Base-by-base conservation (phyloP, 2,888 invertebrate genomes). In the Mythimna pallens region DNA sequence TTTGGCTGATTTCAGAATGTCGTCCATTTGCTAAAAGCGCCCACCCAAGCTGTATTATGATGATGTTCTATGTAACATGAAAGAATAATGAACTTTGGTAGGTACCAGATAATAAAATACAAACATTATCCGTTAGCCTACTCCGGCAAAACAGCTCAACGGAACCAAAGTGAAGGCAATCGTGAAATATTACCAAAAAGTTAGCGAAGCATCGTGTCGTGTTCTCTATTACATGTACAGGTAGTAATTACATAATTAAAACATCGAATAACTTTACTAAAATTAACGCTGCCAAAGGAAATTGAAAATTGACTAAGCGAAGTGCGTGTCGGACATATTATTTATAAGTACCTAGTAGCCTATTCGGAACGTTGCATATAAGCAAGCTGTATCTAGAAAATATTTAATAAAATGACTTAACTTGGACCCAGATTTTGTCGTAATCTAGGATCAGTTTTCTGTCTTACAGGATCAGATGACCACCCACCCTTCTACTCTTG, bases 221-320 rank as follows among this genome's bases (percentile, higher is more conserved):
- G 81, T 54, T 72, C 47, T 47, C 17, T 54, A 54, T 54, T 64
- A 80, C 22, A 43, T 36, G 30, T 50, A 47, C 64, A 70, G 66
- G 57, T 65, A 77, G 70, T 77, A 67, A 70, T 79, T 79, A 82
- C 30, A 67, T 79, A 66, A 76, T 76, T 77, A 77, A 64, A 70
- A 22, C 66, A 66, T 47, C 52, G 25, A 64, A 64, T 70, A 62
- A 61, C 30, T 79, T 36, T 25, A n/a, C 55, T 70, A 55, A 66
- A 63, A 70, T 65, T 55, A 69, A 63, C 40, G 59, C 30, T 34
- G 54, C 10, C 0, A 50, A 74, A 74, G 63, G 77, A 78, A 78
- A 74, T 68, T 65, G 61, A 55, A 79, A 79, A 66, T 64, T 22
- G 55, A 64, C 50, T 22, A 55, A 20, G 2, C 14, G 9, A 22